Base-by-base conservation (phyloP, 1,140 invertebrate species). In the Drosophila hydei region DNA sequence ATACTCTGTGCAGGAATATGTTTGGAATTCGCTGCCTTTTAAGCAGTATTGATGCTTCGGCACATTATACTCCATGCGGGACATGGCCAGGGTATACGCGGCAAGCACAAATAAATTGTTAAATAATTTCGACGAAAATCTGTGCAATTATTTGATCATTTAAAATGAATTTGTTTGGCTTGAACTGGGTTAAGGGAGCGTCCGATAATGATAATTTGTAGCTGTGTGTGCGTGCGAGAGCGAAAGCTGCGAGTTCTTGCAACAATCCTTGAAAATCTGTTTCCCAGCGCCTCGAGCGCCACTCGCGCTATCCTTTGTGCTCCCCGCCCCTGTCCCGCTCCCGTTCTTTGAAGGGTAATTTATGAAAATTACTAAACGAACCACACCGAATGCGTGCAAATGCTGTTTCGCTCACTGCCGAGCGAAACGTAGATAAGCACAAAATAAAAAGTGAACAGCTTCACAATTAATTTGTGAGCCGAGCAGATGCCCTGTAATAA, bases 361-460 rank as follows among this genome's bases (percentile, higher is more conserved):
- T 78, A 85, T 85, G 81, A 85, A 87, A 85, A 77, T 87, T 79
- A 81, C 81, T 80, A 85, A 85, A 81, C 81, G 81, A 73, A 21
- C 71, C 54, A 63, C 63, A 65, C 52, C 56, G 63, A 85, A 85
- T 85, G 80, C 81, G 81, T 85, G 81, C 81, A 85, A 87, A 85
- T 85, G 67, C 77, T 80, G 81, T 42, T 36, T 12, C 11, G 14
- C 19, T 11, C 23, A 14, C 3, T 5, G 40, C 62, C 38, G 14
- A 19, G 72, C 60, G 52, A 42, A 11, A 33, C 40, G 40, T 25
- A 42, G n/a, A 27, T 55, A 38, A 16, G 9, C 40, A 14, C 27
- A 30, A 33, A 48, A 40, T 6, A 16, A 36, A 21, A 19, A 19
- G 14, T 8, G 14, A 8, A 16, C 16, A 7, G 8, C 14, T 18